phyloP scores from a whole-genome alignment of 2,888 invertebrate species.

The Cephus sareptanus region DNA sequence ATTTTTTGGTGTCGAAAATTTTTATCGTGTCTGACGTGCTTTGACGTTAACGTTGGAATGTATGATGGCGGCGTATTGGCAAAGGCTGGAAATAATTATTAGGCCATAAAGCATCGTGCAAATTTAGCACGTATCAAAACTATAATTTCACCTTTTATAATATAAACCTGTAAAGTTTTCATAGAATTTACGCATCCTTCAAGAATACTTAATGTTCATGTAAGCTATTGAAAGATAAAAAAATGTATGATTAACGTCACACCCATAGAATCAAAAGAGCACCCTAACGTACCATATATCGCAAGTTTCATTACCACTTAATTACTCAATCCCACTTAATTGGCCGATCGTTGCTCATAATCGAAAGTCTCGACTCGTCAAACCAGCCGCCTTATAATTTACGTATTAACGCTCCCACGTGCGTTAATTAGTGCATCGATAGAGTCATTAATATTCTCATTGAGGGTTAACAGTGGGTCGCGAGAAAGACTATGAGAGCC shows the following conservation, averaged over 20 bases:
- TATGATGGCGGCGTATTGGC: conserved; percentile 23
- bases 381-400: conserved; percentile 41
- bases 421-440: conserved; percentile 46
- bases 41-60: not conserved
- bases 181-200: not conserved
- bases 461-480: conserved; percentile 17
- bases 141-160: not conserved
- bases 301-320: conserved; percentile 32
- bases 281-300: not conserved
- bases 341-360: conserved; percentile 46
- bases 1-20: conserved; percentile 19
- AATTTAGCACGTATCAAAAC: conserved; percentile 26
- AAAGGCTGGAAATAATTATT: conserved; percentile 64
- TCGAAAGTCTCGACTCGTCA: conserved; percentile 29
- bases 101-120: conserved; percentile 47
- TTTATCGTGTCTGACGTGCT: conserved; percentile 21
- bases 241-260: not conserved
- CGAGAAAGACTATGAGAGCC: not conserved
- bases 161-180: not conserved
- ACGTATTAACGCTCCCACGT: conserved; percentile 38
- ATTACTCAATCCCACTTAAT: conserved; percentile 52
- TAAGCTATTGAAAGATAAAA: not conserved
- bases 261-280: not conserved
- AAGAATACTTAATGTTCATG: not conserved
- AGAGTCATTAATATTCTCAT: conserved; percentile 49